A percentile compares a stretch with the other conserved stretches of the same genome.
phyloP scores from a whole-genome alignment of 2,888 invertebrate species.

The Mesochorus sp. region DNA sequence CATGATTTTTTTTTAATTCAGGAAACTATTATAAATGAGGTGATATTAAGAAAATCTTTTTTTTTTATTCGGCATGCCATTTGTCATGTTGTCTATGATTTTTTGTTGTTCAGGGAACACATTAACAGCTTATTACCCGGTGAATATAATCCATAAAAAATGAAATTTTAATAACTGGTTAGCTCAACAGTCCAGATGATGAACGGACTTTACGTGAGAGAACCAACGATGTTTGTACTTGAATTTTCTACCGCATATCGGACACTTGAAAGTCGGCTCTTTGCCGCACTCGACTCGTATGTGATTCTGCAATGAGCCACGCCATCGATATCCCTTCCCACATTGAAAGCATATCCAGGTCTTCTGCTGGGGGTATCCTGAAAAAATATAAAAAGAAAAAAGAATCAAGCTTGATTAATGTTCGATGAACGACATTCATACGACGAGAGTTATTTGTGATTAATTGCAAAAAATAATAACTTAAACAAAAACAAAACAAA shows the following conservation, averaged over 20 bases:
- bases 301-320: conserved; percentile 76
- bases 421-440: conserved; percentile 13
- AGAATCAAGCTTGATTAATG: conserved; percentile 43
- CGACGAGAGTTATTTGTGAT: conserved; percentile 2
- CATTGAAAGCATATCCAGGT: conserved; percentile 73
- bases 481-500: background rate
- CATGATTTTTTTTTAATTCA: too few species aligned
- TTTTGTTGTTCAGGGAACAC: background rate
- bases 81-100: too few species aligned
- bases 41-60: too few species aligned
- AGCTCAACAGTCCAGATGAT: conserved; percentile 59
- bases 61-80: too few species aligned
- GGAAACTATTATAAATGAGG: too few species aligned
- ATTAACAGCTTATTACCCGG: background rate
- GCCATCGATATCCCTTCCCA: conserved; percentile 75
- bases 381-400: conserved; percentile 66
- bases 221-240: conserved; percentile 76
- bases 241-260: conserved; percentile 74
- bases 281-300: conserved; percentile 78
- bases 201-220: conserved; percentile 71
- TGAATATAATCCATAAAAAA: background rate
- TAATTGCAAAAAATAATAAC: conserved; percentile 10
- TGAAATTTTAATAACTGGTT: background rate
- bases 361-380: conserved; percentile 66
- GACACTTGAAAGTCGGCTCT: conserved; percentile 75